These are phyloP conservation scores for Nymphicus hollandicus DNA, from an alignment of 2,113 vertebrate genomes.

Conservation along the genomic window DNA sequence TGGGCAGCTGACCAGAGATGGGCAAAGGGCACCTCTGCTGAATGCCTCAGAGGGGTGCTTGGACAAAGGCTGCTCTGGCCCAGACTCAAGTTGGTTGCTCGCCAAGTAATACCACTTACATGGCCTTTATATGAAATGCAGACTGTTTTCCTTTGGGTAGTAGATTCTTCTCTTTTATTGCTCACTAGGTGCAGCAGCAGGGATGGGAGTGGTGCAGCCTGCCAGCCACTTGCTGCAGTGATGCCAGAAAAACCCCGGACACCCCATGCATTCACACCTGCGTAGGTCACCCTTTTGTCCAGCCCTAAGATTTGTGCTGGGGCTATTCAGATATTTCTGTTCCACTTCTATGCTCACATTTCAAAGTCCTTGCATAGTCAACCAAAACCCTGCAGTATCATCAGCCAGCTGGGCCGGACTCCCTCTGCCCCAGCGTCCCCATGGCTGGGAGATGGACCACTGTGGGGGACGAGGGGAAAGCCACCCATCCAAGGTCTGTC, in stretches of 20 bases:
- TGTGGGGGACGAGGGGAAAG: neutral
- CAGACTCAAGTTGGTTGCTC: neutral
- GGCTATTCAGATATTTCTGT: neutral
- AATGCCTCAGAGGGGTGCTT: neutral
- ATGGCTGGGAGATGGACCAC: neutral
- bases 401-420: neutral
- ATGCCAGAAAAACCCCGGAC: slow-evolving; percentile 21
- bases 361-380: neutral
- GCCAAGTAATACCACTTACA: neutral
- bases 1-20: neutral
- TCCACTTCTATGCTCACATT: neutral
- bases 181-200: neutral
- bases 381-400: neutral
- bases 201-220: neutral
- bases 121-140: slow-evolving; percentile 5
- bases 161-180: slow-evolving; percentile 6
- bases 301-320: neutral
- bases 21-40: neutral
- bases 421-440: neutral
- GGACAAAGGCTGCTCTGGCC: neutral
- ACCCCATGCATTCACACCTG: neutral
- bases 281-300: neutral
- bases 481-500: neutral
- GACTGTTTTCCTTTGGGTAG: slow-evolving; percentile 30
- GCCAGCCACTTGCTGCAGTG: fast-evolving